These are phyloP conservation scores for Athene cunicularia DNA, from an alignment of 2,113 vertebrate species.

Conservation along the genomic window DNA sequence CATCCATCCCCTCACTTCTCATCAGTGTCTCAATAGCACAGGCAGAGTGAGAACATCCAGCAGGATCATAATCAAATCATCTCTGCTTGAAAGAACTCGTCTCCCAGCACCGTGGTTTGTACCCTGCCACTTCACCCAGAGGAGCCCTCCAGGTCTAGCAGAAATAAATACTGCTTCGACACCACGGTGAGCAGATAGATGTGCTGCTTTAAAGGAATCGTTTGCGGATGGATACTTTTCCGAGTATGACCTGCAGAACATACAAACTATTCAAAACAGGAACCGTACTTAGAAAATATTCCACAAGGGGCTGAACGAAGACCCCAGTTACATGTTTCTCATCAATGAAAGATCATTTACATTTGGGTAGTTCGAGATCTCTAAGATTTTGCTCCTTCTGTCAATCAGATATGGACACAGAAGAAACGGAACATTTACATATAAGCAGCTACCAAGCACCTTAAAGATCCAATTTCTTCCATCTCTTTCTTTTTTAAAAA, in stretches of 20 bases:
- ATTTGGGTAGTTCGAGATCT: not conserved
- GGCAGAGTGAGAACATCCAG: not conserved
- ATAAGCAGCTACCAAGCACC: not conserved
- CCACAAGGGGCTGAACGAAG: not conserved
- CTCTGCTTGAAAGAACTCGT: not conserved
- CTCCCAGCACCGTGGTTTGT: fast-evolving
- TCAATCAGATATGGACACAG: not conserved
- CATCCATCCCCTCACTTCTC: not conserved
- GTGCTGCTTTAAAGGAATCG: not conserved
- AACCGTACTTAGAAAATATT: fast-evolving
- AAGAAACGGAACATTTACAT: not conserved
- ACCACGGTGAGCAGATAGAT: fast-evolving
- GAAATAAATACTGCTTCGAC: not conserved
- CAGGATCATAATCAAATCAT: not conserved
- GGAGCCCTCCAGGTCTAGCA: not conserved
- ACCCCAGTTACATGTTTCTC: too few relatives aligned
- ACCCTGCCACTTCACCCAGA: not conserved
- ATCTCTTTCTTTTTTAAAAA: not conserved
- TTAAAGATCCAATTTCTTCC: not conserved
- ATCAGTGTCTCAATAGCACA: fast-evolving
- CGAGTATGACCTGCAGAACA: not conserved
- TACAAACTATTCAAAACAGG: not conserved
- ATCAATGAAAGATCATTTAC: not conserved
- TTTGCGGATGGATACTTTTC: not conserved
- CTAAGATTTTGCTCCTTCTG: not conserved